Evolutionary conservation across 2,113 vertebrate species (phyloP).

Genomic region (Callopanchax toddi): DNA sequence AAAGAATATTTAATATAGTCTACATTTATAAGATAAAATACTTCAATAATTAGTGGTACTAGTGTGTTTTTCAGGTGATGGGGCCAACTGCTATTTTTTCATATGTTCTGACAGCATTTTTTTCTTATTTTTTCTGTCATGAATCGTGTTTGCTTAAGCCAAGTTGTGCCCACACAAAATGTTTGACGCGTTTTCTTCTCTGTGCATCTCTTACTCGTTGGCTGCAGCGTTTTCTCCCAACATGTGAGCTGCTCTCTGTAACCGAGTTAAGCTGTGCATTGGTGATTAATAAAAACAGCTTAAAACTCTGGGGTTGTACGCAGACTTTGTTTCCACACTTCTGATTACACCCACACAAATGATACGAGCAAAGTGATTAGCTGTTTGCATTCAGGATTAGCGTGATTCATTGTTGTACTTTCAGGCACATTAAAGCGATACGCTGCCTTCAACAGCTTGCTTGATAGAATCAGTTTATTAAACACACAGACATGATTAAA

Average conservation of each 20-base stretch:
- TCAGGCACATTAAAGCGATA: slow-evolving; percentile 7
- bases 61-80: no score
- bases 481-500: slow-evolving; percentile 5
- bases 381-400: slow-evolving; percentile 25
- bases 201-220: neutral
- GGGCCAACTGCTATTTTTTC: neutral
- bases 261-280: slow-evolving; percentile 1
- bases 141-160: slow-evolving; percentile 3
- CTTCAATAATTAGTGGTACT: no score
- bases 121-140: slow-evolving; percentile 9
- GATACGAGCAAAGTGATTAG: slow-evolving; percentile 3
- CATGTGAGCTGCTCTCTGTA: neutral
- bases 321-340: neutral
- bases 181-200: slow-evolving; percentile 1
- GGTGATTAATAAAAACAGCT: slow-evolving; percentile 2
- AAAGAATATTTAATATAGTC: no score
- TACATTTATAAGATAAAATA: no score
- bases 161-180: slow-evolving; percentile 14
- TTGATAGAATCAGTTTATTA: slow-evolving; percentile 16
- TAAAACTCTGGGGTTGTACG: neutral
- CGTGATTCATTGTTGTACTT: slow-evolving; percentile 7
- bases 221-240: neutral
- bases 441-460: slow-evolving; percentile 1
- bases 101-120: slow-evolving; percentile 14
- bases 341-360: slow-evolving; percentile 14